These are phyloP conservation scores for Perithous albicinctus DNA, from an alignment of 2,888 invertebrate species.

Conservation along the genomic window DNA sequence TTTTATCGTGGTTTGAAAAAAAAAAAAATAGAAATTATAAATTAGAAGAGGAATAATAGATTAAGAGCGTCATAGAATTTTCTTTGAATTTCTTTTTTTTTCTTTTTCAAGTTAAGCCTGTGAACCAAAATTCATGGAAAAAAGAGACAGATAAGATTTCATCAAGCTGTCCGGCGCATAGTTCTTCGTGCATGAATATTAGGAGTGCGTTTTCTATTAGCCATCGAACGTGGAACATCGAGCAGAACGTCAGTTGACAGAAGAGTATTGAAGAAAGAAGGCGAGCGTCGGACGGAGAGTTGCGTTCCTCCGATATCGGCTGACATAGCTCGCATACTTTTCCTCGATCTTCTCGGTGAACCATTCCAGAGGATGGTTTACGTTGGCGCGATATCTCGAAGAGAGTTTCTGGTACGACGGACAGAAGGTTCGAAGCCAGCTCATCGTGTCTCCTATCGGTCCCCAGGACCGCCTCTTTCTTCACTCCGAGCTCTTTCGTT, in stretches of 20 bases:
- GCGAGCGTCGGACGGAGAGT: slow-evolving; percentile 44
- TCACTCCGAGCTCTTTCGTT: background rate
- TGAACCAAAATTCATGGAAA: background rate
- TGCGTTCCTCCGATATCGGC: slow-evolving; percentile 75
- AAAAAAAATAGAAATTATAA: too few relatives aligned
- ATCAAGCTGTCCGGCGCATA: background rate
- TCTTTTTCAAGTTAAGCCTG: too few relatives aligned
- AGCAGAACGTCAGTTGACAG: background rate
- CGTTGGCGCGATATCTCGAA: slow-evolving; percentile 57
- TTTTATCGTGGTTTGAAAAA: too few relatives aligned
- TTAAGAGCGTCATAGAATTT: too few relatives aligned
- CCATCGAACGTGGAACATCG: slow-evolving; percentile 21
- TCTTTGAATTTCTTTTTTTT: too few relatives aligned
- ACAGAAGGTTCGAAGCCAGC: background rate
- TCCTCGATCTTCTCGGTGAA: slow-evolving; percentile 7
- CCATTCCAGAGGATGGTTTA: slow-evolving; percentile 50
- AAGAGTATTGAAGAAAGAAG: slow-evolving; percentile 12
- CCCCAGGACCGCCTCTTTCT: background rate
- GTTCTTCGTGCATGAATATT: slow-evolving; percentile 5
- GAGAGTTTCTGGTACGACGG: slow-evolving; percentile 16
- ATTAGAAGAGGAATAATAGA: too few relatives aligned
- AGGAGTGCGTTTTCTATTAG: slow-evolving; percentile 15
- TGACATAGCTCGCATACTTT: slow-evolving; percentile 75
- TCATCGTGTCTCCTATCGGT: background rate
- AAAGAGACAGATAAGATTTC: slow-evolving; percentile 27